Evolutionary conservation across 2,888 invertebrate species (phyloP).

Genomic region (Pterostichus madidus): DNA sequence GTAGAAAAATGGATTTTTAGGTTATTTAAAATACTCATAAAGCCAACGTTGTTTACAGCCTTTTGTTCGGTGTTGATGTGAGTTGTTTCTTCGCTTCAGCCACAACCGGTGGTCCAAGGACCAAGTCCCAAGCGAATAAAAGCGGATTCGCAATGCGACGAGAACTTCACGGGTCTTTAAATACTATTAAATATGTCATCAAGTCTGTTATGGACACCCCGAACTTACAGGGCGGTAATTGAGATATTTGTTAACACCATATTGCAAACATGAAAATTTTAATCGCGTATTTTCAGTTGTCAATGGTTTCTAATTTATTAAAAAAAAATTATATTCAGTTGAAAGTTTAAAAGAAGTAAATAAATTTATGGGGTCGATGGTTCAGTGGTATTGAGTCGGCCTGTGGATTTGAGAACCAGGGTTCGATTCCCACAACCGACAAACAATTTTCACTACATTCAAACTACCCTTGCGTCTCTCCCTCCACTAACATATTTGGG

Average conservation of each 20-base stretch:
- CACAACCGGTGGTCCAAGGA: conserved; percentile 40
- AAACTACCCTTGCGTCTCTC: no score
- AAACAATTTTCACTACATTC: no score
- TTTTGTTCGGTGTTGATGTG: conserved; percentile 32
- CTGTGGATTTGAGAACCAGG: no score
- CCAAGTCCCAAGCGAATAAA: conserved; percentile 10
- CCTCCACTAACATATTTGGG: no score
- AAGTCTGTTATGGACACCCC: background rate
- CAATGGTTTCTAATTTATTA: no score
- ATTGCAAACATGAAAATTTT: background rate
- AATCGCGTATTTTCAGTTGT: background rate
- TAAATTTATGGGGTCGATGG: no score
- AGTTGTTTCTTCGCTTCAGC: background rate
- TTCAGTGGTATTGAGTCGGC: no score
- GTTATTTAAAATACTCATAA: conserved; percentile 68
- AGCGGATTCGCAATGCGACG: conserved; percentile 26
- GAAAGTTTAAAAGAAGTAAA: no score
- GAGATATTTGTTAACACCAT: conserved; percentile 5
- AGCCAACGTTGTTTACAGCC: conserved; percentile 45
- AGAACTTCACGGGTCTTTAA: conserved; percentile 8
- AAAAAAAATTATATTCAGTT: no score
- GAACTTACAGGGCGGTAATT: background rate
- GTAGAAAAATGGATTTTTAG: conserved; percentile 70
- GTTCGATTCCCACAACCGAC: no score
- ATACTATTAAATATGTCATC: conserved; percentile 44